Conservation (phyloP, 2,888 invertebrate genomes). For the Eristalis tenax region DNA sequence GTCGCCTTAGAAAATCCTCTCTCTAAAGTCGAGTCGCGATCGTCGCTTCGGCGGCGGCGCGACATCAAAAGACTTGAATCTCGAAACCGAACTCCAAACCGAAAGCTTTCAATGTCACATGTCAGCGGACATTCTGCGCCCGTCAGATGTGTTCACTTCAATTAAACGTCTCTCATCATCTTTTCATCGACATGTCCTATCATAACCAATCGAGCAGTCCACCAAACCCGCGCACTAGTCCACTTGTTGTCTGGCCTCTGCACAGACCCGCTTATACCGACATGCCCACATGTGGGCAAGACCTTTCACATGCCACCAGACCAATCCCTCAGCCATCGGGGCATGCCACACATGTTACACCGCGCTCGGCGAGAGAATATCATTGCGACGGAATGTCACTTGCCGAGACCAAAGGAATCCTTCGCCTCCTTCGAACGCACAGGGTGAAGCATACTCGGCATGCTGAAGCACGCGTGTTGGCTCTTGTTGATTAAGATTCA, state of each 20-base stretch:
- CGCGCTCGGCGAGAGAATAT: conserved; percentile 22
- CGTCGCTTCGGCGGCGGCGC: too few relatives aligned
- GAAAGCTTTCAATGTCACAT: conserved; percentile 32
- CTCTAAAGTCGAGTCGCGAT: background rate
- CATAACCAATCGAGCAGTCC: conserved; percentile 40
- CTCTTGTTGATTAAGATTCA: conserved; percentile 52
- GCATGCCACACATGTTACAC: conserved; percentile 36
- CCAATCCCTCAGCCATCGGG: conserved; percentile 37
- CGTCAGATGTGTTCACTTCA: conserved; percentile 32
- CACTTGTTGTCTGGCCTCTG: conserved; percentile 24
- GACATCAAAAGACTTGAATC: conserved; percentile 52
- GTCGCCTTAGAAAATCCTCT: background rate
- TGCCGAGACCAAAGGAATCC: conserved; percentile 27
- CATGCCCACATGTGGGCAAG: conserved; percentile 12
- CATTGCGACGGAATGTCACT: conserved; percentile 48
- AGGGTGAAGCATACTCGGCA: conserved; percentile 21
- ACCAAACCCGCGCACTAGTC: background rate
- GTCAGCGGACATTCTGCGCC: conserved; percentile 39
- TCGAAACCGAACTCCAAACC: conserved; percentile 14
- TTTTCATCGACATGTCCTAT: conserved; percentile 40
- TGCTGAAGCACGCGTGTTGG: conserved; percentile 51
- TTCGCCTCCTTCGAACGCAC: conserved; percentile 8
- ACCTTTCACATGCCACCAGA: conserved; percentile 58
- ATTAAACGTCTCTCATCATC: conserved; percentile 53
- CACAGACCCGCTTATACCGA: background rate